Base-by-base conservation (phyloP, 2,888 invertebrate genomes). In the Acronicta psi region DNA sequence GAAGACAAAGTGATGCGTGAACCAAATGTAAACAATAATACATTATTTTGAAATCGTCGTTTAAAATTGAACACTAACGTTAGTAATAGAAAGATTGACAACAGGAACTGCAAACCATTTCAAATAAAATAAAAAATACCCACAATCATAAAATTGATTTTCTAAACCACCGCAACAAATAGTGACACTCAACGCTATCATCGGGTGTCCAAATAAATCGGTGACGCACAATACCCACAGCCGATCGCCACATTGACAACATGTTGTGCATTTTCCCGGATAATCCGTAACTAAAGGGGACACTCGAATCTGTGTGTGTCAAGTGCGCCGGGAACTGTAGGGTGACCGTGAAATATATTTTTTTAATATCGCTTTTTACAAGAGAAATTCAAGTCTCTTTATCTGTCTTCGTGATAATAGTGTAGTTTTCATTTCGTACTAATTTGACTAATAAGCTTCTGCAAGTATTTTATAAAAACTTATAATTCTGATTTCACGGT, bases 211-310 rank as follows among this genome's bases (percentile, higher is more conserved):
- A 72, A 77, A 83, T 75, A 81, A 77, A 80, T 78, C 69, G 72
- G 57, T 54, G 62, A 67, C 66, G 73, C 43, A 75, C 79, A 77
- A 82, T 74, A 72, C 80, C 84, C 80, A 63, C 83, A 82, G 75
- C 77, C 81, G 79, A 83, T 82, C 70, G 80, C 73, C 71, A 75
- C 82, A 86, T 86, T 89, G 89, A 90, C 90, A 89, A 87, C 88
- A 91, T 89, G 88, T 89, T 92, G 92, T 89, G 86, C 91, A 90
- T 85, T 91, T 90, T 86, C 82, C 82, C 82, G 89, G 89, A 90
- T 92, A 88, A 93, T 90, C 92, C 92, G 87, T 82, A 86, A 87
- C 87, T 87, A 87, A 85, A 86, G 87, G 88, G 88, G 84, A 85
- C 86, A 82, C 82, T 80, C 79, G 70, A 80, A 81, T 79, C 80